Conservation (phyloP, 2,888 invertebrate species). For the Dioctria rufipes region DNA sequence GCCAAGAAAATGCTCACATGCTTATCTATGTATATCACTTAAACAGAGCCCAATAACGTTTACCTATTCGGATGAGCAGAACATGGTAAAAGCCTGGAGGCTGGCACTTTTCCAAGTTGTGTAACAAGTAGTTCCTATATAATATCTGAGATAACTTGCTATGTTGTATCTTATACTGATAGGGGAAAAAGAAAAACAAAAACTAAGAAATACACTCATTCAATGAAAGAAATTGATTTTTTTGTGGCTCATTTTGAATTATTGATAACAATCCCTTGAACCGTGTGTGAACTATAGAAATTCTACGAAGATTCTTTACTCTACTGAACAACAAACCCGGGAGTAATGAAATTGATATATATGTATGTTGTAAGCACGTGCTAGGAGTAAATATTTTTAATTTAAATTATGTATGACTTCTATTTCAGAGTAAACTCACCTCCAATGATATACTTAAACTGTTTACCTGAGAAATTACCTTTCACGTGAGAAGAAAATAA, state of each 20-base stretch:
- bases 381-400: too few species aligned
- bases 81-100: not conserved
- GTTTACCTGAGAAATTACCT: too few species aligned
- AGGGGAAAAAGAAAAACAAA: too few species aligned
- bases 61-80: not conserved
- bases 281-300: too few species aligned
- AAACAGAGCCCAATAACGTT: not conserved
- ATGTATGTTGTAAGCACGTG: too few species aligned
- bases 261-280: not conserved
- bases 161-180: not conserved
- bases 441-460: too few species aligned
- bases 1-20: constrained; percentile 31
- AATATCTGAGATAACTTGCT: not conserved
- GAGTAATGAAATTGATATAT: too few species aligned
- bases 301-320: too few species aligned
- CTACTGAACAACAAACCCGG: too few species aligned
- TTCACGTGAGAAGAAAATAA: too few species aligned
- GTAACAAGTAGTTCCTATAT: constrained; percentile 22
- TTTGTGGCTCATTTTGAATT: constrained; percentile 27
- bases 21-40: constrained; percentile 1
- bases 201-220: constrained; percentile 26
- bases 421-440: too few species aligned
- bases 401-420: too few species aligned
- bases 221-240: constrained; percentile 48
- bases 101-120: constrained; percentile 20